Evolutionary conservation across 2,797 vertebrate genomes (phyloP).

Genomic region (Crocidura indochinensis): DNA sequence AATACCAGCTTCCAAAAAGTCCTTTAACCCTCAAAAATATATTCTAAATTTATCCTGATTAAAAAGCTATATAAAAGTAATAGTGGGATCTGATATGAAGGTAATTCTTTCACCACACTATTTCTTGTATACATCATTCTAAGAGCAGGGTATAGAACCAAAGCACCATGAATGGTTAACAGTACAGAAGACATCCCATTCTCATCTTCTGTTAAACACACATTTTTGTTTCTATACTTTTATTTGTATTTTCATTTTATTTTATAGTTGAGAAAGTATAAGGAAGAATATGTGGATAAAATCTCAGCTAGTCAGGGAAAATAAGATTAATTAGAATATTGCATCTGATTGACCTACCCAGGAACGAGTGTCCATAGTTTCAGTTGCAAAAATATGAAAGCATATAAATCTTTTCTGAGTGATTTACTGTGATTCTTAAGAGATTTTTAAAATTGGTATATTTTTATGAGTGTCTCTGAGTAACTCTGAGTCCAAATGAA

Average conservation of each 20-base stretch:
- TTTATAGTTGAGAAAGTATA: conserved; percentile 11
- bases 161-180: background rate
- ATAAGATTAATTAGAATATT: background rate
- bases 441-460: background rate
- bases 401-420: background rate
- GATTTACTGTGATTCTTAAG: background rate
- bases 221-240: background rate
- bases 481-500: background rate
- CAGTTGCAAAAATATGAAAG: background rate
- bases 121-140: background rate
- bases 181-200: background rate
- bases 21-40: no score
- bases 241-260: background rate
- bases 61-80: conserved; percentile 2
- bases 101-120: background rate
- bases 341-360: background rate
- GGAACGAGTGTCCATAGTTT: background rate
- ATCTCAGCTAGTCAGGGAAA: background rate
- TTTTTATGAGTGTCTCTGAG: conserved; percentile 10
- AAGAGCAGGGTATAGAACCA: background rate
- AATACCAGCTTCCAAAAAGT: no score
- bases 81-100: conserved; percentile 16
- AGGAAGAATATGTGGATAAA: conserved; percentile 28
- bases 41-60: background rate
- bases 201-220: conserved; percentile 29